Conservation (phyloP, 2,888 invertebrate genomes). For the Oegoconia quadripuncta region DNA sequence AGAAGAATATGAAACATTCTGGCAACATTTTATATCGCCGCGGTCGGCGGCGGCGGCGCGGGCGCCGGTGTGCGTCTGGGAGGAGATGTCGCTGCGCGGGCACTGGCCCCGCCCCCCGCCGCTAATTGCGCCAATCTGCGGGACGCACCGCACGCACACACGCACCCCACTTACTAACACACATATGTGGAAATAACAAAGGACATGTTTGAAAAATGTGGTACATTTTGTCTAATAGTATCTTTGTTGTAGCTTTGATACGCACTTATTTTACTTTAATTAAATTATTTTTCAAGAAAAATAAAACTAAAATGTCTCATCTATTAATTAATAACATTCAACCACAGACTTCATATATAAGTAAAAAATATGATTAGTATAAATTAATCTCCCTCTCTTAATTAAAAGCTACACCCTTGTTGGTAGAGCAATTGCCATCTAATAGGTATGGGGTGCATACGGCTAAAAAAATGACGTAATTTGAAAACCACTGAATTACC, state of each 20-base stretch:
- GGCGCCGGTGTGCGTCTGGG: slow-evolving; percentile 9
- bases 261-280: not conserved
- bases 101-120: slow-evolving; percentile 67
- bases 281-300: too few species aligned
- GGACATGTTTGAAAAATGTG: not conserved
- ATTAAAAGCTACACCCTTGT: too few species aligned
- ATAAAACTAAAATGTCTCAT: too few species aligned
- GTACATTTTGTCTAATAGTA: not conserved
- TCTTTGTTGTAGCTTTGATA: not conserved
- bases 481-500: too few species aligned
- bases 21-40: not conserved
- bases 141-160: slow-evolving; percentile 50
- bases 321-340: too few species aligned
- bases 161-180: slow-evolving; percentile 27
- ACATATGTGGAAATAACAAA: slow-evolving; percentile 16
- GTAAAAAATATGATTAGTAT: too few species aligned
- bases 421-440: too few species aligned
- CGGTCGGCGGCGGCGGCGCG: not conserved
- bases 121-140: slow-evolving; percentile 77
- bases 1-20: too few species aligned
- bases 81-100: slow-evolving; percentile 70
- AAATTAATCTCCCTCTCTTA: too few species aligned
- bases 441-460: too few species aligned
- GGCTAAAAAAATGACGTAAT: too few species aligned
- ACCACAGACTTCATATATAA: too few species aligned